A percentile compares a stretch with the other conserved stretches of the same genome.
Evolutionary conservation across 2,888 invertebrate species (phyloP).

Genomic region (Amiota communis): DNA sequence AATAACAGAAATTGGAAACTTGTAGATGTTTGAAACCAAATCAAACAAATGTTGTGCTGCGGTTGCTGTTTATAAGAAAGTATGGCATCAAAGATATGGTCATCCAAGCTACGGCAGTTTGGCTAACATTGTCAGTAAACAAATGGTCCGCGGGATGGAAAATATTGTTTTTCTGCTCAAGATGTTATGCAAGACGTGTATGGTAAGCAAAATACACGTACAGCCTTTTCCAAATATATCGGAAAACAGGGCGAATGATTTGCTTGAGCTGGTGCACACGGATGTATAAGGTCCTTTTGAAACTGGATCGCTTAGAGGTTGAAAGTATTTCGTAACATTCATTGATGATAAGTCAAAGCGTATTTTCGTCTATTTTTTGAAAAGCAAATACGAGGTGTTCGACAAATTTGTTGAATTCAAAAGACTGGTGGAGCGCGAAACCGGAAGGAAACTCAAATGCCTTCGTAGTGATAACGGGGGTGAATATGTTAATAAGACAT

Average conservation of each 20-base stretch:
- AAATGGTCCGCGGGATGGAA: slow-evolving; percentile 20
- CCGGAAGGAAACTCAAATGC: too few relatives aligned
- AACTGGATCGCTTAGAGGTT: background rate
- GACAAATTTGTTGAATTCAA: too few relatives aligned
- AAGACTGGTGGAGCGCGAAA: too few relatives aligned
- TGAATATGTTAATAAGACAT: too few relatives aligned
- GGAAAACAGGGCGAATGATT: slow-evolving; percentile 23
- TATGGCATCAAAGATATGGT: too few relatives aligned
- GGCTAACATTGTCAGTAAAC: slow-evolving; percentile 20
- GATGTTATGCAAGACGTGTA: too few relatives aligned
- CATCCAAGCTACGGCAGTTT: slow-evolving; percentile 28
- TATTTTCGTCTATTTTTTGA: too few relatives aligned
- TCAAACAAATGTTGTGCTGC: slow-evolving; percentile 30
- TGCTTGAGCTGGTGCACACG: slow-evolving; percentile 33
- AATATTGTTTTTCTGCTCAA: too few relatives aligned
- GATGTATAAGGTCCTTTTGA: slow-evolving; percentile 26
- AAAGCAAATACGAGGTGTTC: too few relatives aligned
- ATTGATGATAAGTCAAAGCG: background rate
- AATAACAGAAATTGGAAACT: slow-evolving; percentile 27
- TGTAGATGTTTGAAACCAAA: slow-evolving; percentile 29
- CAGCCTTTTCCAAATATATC: slow-evolving; percentile 31
- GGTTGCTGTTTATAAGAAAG: slow-evolving; percentile 24
- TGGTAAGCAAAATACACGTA: slow-evolving; percentile 31
- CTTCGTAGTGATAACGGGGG: too few relatives aligned
- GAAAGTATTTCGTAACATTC: background rate